Conservation (phyloP, 2,797 vertebrate species). For the Melanogrammus aeglefinus region DNA sequence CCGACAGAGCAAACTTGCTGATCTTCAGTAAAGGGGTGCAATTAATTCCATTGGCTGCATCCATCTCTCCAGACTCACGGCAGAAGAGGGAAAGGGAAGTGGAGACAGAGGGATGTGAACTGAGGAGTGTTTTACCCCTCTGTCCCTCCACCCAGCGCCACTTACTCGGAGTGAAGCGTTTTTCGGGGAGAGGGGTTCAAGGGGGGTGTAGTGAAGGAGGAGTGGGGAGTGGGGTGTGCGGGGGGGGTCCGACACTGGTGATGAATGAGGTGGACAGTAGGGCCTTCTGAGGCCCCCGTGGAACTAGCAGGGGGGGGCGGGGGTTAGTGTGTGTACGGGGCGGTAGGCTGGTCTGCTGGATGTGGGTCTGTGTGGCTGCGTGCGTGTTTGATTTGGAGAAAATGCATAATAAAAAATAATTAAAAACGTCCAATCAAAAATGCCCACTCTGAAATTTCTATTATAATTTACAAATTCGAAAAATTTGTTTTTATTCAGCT, state of each 20-base stretch:
- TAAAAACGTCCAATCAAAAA: neutral
- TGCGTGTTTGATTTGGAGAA: neutral
- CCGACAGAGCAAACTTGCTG: constrained; percentile 99
- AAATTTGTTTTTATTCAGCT: neutral
- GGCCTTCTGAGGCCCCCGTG: constrained; percentile 89
- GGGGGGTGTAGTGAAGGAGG: constrained; percentile 75
- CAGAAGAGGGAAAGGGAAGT: constrained; percentile 63
- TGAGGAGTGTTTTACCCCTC: constrained; percentile 85
- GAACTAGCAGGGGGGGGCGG: constrained; percentile 77
- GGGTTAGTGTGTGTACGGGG: constrained; percentile 50
- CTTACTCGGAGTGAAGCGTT: constrained; percentile 64
- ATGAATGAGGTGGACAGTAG: constrained; percentile 94
- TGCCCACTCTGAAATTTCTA: neutral
- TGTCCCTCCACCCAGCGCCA: constrained; percentile 64
- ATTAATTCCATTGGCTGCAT: constrained; percentile 99
- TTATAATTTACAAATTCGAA: neutral
- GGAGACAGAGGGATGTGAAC: constrained; percentile 69
- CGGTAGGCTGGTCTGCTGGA: neutral
- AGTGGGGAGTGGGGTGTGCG: constrained; percentile 85
- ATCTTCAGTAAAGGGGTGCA: constrained; percentile 99
- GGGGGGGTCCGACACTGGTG: constrained; percentile 91
- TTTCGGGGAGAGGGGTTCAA: constrained; percentile 26
- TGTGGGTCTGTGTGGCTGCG: neutral
- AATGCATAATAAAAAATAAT: neutral
- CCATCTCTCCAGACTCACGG: constrained; percentile 83